phyloP scores from a whole-genome alignment of 2,888 invertebrate genomes.

The Trichacis sp. region DNA sequence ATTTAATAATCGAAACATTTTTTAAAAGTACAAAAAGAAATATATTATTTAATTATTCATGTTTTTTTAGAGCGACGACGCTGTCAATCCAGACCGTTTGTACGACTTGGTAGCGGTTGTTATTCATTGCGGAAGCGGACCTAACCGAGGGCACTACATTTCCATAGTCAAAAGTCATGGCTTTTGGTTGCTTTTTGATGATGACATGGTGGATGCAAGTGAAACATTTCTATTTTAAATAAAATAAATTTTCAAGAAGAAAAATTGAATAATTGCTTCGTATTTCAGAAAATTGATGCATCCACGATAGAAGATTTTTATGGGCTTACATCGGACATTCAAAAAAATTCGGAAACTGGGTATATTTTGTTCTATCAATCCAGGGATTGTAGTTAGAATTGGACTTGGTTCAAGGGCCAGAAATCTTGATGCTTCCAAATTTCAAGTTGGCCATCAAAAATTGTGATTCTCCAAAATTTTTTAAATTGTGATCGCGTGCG shows the following conservation, averaged over 20 bases:
- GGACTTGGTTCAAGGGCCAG: slow-evolving; percentile 15
- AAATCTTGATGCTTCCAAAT: slow-evolving; percentile 39
- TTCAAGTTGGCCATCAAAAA: slow-evolving; percentile 22
- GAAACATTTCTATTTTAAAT: slow-evolving; percentile 3
- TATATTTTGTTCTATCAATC: slow-evolving; percentile 99
- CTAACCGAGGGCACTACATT: slow-evolving; percentile 99
- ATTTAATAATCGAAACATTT: slow-evolving; percentile 62
- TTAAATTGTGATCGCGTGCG: neutral
- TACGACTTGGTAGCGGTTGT: slow-evolving; percentile 99
- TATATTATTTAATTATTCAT: too few species aligned
- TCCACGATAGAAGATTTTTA: slow-evolving; percentile 99
- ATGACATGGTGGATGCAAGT: slow-evolving; percentile 99
- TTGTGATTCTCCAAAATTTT: slow-evolving; percentile 1
- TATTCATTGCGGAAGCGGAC: slow-evolving; percentile 96
- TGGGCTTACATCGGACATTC: slow-evolving; percentile 97
- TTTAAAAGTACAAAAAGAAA: too few species aligned
- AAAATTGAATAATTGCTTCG: slow-evolving; percentile 20
- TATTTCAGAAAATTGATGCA: slow-evolving; percentile 95
- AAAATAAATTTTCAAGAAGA: slow-evolving; percentile 7
- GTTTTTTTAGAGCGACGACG: slow-evolving; percentile 96
- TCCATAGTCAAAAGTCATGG: slow-evolving; percentile 99
- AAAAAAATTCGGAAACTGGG: slow-evolving; percentile 99
- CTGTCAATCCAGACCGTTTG: slow-evolving; percentile 96
- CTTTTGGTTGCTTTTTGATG: slow-evolving; percentile 99
- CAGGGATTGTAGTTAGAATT: slow-evolving; percentile 76